phyloP scores from a whole-genome alignment of 2,888 invertebrate genomes.

The Zele albiditarsus region DNA sequence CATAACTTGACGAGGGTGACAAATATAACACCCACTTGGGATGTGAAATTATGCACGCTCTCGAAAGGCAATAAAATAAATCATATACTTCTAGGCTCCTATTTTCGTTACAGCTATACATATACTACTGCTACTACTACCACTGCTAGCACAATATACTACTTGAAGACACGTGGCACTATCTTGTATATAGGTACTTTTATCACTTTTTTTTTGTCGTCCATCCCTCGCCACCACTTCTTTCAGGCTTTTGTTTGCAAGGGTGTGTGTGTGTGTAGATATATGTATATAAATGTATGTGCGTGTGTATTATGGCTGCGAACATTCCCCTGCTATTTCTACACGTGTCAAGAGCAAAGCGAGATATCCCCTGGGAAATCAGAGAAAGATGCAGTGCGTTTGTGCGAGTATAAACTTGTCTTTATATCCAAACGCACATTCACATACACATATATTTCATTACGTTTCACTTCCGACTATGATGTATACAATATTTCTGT shows the following conservation, averaged over 20 bases:
- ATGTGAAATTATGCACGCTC: slow-evolving; percentile 58
- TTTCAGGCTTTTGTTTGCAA: slow-evolving; percentile 4
- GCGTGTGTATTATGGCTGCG: neutral
- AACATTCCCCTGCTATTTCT: slow-evolving; percentile 16
- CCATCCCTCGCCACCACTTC: slow-evolving; percentile 31
- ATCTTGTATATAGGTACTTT: slow-evolving; percentile 35
- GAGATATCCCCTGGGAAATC: slow-evolving; percentile 67
- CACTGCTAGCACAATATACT: neutral
- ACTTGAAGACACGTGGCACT: slow-evolving; percentile 52
- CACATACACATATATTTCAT: slow-evolving; percentile 20
- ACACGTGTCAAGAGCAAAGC: slow-evolving; percentile 45
- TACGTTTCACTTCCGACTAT: neutral
- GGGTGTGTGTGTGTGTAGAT: neutral
- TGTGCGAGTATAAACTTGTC: slow-evolving; percentile 33
- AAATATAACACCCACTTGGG: slow-evolving; percentile 53
- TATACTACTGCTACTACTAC: neutral
- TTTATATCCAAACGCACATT: slow-evolving; percentile 30
- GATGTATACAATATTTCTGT: slow-evolving; percentile 10
- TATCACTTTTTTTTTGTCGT: slow-evolving; percentile 38
- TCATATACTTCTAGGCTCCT: slow-evolving; percentile 53
- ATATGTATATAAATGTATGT: neutral
- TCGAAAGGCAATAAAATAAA: slow-evolving; percentile 62
- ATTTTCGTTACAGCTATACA: neutral
- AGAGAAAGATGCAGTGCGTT: slow-evolving; percentile 67
- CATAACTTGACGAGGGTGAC: slow-evolving; percentile 34